Evolutionary conservation across 2,888 invertebrate genomes (phyloP).

Genomic region (Ophion ventricosus): DNA sequence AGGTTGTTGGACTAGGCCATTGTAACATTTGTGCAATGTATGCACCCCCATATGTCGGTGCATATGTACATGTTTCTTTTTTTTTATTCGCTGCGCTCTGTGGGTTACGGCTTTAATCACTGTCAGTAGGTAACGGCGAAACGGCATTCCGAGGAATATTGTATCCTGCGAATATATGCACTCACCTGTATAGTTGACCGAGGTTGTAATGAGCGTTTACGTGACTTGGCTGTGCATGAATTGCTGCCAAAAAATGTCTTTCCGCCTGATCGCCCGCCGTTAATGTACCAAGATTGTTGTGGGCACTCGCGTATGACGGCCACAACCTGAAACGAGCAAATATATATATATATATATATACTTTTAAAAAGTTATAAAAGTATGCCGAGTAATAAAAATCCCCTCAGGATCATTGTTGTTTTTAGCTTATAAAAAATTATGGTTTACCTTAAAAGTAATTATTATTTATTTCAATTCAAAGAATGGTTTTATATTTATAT

Average conservation of each 20-base stretch:
- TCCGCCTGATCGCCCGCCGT: constrained; percentile 90
- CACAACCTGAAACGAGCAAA: constrained; percentile 87
- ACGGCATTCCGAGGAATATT: constrained; percentile 18
- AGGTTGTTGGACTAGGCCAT: constrained; percentile 3
- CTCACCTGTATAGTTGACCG: constrained; percentile 92
- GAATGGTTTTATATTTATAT: no score
- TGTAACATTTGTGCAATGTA: constrained; percentile 18
- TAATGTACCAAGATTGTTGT: constrained; percentile 94
- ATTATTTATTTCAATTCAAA: no score
- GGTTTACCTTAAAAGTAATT: no score
- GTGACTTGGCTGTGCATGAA: constrained; percentile 90
- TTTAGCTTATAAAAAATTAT: no score
- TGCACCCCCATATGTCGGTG: neutral
- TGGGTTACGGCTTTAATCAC: constrained; percentile 16
- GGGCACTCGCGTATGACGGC: constrained; percentile 93
- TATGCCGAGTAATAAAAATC: no score
- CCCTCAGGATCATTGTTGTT: no score
- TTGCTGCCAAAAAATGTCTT: constrained; percentile 90
- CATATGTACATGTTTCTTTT: neutral
- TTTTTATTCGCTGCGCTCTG: no score
- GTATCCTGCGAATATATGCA: neutral
- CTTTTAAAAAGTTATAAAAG: no score
- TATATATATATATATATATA: neutral
- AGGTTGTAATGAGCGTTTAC: constrained; percentile 94
- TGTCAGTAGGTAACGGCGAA: constrained; percentile 17